Evolutionary conservation across 2,113 vertebrate genomes (phyloP).

Genomic region (Sturnus vulgaris): DNA sequence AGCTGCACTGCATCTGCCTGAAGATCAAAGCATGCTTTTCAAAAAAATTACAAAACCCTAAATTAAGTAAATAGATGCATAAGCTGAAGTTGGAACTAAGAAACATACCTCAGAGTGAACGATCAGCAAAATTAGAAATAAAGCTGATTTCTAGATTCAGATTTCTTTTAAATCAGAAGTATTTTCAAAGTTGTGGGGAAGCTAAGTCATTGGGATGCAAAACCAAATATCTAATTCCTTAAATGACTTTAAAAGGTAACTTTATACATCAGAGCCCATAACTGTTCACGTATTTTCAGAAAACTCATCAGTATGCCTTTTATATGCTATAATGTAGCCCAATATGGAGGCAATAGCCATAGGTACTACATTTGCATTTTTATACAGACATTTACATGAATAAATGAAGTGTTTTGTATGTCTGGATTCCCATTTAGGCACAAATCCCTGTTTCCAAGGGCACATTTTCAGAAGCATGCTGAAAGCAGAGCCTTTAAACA

Average conservation of each 20-base stretch:
- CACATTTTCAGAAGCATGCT: conserved; percentile 9
- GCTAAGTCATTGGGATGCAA: neutral
- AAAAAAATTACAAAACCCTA: neutral
- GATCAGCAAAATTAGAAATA: neutral
- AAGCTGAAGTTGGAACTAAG: neutral
- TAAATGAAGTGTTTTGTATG: conserved; percentile 53
- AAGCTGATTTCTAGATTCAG: neutral
- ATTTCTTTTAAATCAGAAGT: conserved; percentile 9
- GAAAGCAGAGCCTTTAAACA: conserved; percentile 40
- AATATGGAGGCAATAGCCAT: conserved; percentile 10
- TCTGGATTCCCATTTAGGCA: conserved; percentile 58
- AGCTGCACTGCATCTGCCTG: neutral
- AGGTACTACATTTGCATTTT: conserved; percentile 52
- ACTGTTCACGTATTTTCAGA: conserved; percentile 22
- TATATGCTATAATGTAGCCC: conserved; percentile 4
- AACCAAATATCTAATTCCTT: conserved; percentile 9
- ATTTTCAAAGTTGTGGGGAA: neutral
- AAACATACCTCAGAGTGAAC: neutral
- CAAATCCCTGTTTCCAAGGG: conserved; percentile 34
- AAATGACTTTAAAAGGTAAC: conserved; percentile 31
- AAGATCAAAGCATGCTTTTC: conserved; percentile 5
- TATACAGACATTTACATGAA: conserved; percentile 54
- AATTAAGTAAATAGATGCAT: conserved; percentile 25
- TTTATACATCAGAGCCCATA: conserved; percentile 19
- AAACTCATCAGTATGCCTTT: conserved; percentile 51